phyloP scores from a whole-genome alignment of 92 coral and sea anemone species.

The Metridium senile region DNA sequence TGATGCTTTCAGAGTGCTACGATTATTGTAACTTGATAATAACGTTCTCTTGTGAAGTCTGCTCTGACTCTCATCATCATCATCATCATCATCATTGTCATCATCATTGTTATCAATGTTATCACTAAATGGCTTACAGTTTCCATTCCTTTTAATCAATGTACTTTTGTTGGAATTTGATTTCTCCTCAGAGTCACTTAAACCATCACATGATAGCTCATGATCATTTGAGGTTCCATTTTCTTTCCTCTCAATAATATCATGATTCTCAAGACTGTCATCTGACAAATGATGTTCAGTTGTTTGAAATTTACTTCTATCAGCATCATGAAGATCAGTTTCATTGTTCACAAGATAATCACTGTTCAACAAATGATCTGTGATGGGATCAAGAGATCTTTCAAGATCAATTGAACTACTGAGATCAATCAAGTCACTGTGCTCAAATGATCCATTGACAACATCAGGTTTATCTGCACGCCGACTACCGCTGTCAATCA shows the following conservation, averaged over 20 bases:
- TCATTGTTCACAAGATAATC: neutral
- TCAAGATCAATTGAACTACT: conserved; percentile 4
- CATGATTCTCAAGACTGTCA: neutral
- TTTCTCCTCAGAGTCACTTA: neutral
- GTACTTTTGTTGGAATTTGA: neutral
- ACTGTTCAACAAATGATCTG: neutral
- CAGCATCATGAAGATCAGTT: neutral
- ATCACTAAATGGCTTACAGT: conserved; percentile 45
- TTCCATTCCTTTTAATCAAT: neutral
- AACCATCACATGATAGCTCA: neutral
- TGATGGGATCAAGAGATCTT: neutral
- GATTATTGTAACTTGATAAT: conserved; percentile 3
- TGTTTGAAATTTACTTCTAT: neutral
- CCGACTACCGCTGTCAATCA: conserved; percentile 24
- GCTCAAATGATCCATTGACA: neutral
- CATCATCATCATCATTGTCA: conserved; percentile 31
- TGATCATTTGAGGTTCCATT: neutral
- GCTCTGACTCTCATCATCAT: conserved; percentile 13
- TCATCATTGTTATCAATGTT: neutral
- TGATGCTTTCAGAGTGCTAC: neutral
- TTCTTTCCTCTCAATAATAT: too few relatives aligned
- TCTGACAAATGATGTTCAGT: neutral
- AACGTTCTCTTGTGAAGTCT: neutral
- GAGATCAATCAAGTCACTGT: neutral
- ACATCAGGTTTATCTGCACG: too few relatives aligned